Conservation (phyloP, 2,888 invertebrate genomes). For the Achlya flavicornis region DNA sequence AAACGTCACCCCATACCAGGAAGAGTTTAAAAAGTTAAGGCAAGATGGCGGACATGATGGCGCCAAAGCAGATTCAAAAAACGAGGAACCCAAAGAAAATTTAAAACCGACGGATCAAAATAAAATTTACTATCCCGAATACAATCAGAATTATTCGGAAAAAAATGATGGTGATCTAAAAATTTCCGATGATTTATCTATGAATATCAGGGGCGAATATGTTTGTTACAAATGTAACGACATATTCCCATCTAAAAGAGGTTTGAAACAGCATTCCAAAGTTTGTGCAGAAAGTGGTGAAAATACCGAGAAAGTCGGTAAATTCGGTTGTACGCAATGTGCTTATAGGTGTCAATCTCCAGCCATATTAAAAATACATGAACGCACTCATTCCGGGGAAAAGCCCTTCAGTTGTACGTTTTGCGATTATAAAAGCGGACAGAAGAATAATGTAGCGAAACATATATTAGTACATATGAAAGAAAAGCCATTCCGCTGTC, state of each 20-base stretch:
- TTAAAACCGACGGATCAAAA: constrained; percentile 67
- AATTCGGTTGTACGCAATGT: constrained; percentile 72
- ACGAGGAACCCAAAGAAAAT: constrained; percentile 71
- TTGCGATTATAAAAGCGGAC: constrained; percentile 79
- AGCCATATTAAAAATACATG: constrained; percentile 79
- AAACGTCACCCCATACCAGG: constrained; percentile 59
- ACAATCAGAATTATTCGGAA: constrained; percentile 42
- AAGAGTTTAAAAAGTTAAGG: constrained; percentile 61
- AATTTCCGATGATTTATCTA: constrained; percentile 54
- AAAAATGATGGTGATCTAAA: constrained; percentile 52
- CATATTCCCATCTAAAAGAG: constrained; percentile 67
- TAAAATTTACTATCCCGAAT: constrained; percentile 56
- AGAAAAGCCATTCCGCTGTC: constrained; percentile 77
- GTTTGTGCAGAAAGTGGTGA: constrained; percentile 50
- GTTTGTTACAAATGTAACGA: constrained; percentile 70
- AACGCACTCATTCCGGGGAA: constrained; percentile 76
- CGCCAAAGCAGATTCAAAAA: constrained; percentile 46
- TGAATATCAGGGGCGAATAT: constrained; percentile 73
- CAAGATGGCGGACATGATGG: constrained; percentile 43
- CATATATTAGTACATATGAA: constrained; percentile 81
- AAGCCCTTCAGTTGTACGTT: constrained; percentile 78
- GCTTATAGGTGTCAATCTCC: constrained; percentile 78
- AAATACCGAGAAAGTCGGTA: constrained; percentile 61
- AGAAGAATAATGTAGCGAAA: constrained; percentile 80
- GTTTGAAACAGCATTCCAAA: constrained; percentile 71